phyloP scores from a whole-genome alignment of 2,113 vertebrate species.

The Perca flavescens region DNA sequence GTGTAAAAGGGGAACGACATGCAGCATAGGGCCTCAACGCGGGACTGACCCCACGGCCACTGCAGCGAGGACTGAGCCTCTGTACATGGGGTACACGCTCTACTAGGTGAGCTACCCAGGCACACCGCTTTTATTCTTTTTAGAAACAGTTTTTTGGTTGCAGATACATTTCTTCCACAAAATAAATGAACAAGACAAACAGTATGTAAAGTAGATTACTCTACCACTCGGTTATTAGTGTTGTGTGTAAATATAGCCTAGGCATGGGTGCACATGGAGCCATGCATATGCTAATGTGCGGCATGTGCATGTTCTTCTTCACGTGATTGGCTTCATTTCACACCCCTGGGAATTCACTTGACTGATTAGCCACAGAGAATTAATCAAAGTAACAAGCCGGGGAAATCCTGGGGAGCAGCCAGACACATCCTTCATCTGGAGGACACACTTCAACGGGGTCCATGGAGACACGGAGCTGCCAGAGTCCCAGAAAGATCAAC shows the following conservation, averaged over 20 bases:
- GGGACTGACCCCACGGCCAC: too few relatives aligned
- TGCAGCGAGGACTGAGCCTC: too few relatives aligned
- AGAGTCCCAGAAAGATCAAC: not conserved
- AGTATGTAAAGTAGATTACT: not conserved
- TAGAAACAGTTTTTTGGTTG: not conserved
- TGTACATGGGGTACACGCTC: too few relatives aligned
- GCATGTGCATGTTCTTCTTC: not conserved
- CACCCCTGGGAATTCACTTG: constrained; percentile 29
- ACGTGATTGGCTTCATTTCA: constrained; percentile 43
- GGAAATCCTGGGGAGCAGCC: constrained; percentile 32
- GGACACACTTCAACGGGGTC: constrained; percentile 28
- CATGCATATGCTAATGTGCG: not conserved
- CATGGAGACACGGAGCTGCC: not conserved
- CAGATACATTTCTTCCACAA: not conserved
- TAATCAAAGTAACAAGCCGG: constrained; percentile 48
- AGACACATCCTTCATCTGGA: constrained; percentile 51
- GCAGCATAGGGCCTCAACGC: too few relatives aligned
- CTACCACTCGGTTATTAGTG: constrained; percentile 10
- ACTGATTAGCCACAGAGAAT: constrained; percentile 56
- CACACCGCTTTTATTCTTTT: not conserved
- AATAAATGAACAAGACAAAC: not conserved
- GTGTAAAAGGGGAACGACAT: too few relatives aligned
- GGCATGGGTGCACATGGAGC: not conserved
- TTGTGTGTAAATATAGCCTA: not conserved
- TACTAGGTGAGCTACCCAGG: too few relatives aligned